Percentiles rank a stretch among this genome's conserved stretches.
phyloP scores from a whole-genome alignment of 2,113 vertebrate genomes.

The Hemichromis elongatus region DNA sequence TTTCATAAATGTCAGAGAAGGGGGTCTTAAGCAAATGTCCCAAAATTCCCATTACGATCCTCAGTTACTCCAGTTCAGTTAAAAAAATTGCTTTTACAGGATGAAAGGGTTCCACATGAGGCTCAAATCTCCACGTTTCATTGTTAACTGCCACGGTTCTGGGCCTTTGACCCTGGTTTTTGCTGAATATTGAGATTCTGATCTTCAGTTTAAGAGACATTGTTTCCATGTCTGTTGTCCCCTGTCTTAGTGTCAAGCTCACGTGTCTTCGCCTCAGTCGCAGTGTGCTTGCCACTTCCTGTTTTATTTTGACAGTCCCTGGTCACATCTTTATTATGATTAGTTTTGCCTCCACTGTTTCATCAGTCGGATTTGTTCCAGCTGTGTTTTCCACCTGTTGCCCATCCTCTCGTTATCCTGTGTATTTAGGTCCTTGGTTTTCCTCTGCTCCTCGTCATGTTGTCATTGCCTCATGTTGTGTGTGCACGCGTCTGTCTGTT shows the following conservation, averaged over 20 bases:
- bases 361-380: neutral
- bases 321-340: fast-evolving
- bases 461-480: neutral
- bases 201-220: neutral
- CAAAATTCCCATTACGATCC: neutral
- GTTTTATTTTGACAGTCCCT: neutral
- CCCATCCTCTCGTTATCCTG: fast-evolving
- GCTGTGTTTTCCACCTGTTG: neutral
- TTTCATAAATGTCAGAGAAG: neutral
- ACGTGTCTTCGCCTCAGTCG: fast-evolving
- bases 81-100: neutral
- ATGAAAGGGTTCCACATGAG: neutral
- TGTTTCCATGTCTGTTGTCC: neutral
- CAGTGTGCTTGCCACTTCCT: neutral
- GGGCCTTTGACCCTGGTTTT: neutral
- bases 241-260: neutral
- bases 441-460: neutral
- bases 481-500: neutral
- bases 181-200: neutral
- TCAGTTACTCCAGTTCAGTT: neutral
- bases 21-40: neutral
- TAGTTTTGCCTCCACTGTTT: neutral
- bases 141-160: neutral
- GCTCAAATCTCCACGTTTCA: neutral
- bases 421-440: neutral